phyloP scores from a whole-genome alignment of 2,888 invertebrate species.

The Agrochola lychnidis region DNA sequence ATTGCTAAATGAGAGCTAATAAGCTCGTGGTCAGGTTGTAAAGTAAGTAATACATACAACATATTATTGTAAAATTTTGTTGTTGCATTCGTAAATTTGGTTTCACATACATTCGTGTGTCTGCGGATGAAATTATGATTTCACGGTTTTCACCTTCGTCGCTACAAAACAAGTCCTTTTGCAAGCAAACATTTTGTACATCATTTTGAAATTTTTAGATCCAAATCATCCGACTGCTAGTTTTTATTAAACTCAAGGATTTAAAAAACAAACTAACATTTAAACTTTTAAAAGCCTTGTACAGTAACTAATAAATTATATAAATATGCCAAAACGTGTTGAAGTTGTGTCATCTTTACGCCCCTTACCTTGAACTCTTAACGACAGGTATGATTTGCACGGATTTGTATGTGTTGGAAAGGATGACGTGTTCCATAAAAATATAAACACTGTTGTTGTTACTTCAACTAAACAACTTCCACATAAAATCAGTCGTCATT shows the following conservation, averaged over 20 bases:
- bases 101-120: not conserved
- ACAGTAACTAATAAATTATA: conserved; percentile 12
- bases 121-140: conserved; percentile 23
- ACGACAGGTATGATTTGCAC: conserved; percentile 36
- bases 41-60: conserved; percentile 1
- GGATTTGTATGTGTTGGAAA: conserved; percentile 26
- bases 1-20: not conserved
- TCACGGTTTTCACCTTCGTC: conserved; percentile 32
- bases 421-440: conserved; percentile 42
- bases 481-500: conserved; percentile 6
- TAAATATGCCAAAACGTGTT: conserved; percentile 34
- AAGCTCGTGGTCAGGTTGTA: not conserved
- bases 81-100: conserved; percentile 16
- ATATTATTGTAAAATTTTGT: not conserved
- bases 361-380: conserved; percentile 58
- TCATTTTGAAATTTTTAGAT: not conserved
- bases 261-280: not conserved
- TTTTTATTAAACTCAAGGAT: conserved; percentile 8
- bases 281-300: conserved; percentile 6
- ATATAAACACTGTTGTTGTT: conserved; percentile 15
- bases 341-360: conserved; percentile 35
- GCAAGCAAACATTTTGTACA: conserved; percentile 1
- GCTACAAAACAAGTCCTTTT: conserved; percentile 1
- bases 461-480: conserved; percentile 35
- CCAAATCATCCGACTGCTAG: not conserved